Conservation (phyloP, 2,797 vertebrate genomes). For the Cossypha polioptera region DNA sequence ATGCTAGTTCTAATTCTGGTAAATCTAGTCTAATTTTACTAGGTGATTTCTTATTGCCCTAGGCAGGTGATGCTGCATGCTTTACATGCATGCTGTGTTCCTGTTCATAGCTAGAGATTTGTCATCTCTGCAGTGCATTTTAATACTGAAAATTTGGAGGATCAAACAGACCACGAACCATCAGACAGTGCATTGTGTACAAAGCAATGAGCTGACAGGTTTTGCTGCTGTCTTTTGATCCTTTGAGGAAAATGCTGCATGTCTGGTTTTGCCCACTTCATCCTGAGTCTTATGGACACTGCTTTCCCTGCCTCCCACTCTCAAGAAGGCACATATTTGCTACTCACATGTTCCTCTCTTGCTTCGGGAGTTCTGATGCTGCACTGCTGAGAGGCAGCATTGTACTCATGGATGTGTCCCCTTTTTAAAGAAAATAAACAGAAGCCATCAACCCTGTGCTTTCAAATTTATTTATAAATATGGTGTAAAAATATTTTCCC, state of each 20-base stretch:
- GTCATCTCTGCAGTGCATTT: background rate
- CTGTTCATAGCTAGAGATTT: background rate
- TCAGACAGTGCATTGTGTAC: background rate
- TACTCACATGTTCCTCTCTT: background rate
- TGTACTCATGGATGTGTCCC: background rate
- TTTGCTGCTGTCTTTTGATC: background rate
- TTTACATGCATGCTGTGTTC: background rate
- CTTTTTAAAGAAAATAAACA: background rate
- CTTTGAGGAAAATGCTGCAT: background rate
- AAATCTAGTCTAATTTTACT: background rate
- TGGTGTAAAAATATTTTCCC: background rate
- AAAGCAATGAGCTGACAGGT: background rate
- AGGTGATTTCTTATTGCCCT: background rate
- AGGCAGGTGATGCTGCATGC: background rate
- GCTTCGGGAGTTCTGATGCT: background rate
- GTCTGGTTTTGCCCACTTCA: background rate
- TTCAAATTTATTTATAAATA: background rate
- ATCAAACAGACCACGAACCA: background rate
- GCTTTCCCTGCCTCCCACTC: background rate
- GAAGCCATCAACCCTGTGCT: background rate
- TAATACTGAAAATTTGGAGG: background rate
- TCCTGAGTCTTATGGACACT: background rate
- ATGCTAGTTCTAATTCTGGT: background rate
- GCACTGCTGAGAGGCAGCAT: background rate
- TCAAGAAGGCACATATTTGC: background rate